Conservation (phyloP, 2,113 vertebrate genomes). For the Eurystomus gularis region DNA sequence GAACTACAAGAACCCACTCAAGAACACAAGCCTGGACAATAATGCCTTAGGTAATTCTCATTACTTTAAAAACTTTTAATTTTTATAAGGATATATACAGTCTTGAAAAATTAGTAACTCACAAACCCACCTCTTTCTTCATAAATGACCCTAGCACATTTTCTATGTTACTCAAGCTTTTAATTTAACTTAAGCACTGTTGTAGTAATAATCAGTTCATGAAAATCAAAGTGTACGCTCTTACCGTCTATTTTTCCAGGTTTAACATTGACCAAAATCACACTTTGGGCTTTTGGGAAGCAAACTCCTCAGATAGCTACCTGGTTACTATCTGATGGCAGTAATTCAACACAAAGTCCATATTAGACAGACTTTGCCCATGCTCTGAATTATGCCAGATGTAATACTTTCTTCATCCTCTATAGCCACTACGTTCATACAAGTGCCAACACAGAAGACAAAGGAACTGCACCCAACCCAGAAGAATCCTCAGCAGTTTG, state of each 20-base stretch:
- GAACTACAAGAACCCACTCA: neutral
- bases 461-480: neutral
- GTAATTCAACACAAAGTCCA: neutral
- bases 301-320: neutral
- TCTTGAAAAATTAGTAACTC: neutral
- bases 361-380: neutral
- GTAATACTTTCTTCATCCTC: neutral
- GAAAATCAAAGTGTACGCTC: neutral
- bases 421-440: accelerated
- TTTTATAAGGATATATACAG: neutral
- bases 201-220: neutral
- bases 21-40: neutral
- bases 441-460: neutral
- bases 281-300: neutral
- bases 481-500: neutral
- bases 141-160: neutral
- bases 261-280: neutral
- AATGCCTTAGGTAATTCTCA: neutral
- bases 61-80: neutral
- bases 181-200: neutral
- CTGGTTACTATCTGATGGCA: neutral
- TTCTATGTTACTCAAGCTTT: neutral
- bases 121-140: neutral
- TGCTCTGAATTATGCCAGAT: neutral
- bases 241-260: neutral